Base-by-base conservation (phyloP, 2,888 invertebrate species). In the Agrotis segetum region DNA sequence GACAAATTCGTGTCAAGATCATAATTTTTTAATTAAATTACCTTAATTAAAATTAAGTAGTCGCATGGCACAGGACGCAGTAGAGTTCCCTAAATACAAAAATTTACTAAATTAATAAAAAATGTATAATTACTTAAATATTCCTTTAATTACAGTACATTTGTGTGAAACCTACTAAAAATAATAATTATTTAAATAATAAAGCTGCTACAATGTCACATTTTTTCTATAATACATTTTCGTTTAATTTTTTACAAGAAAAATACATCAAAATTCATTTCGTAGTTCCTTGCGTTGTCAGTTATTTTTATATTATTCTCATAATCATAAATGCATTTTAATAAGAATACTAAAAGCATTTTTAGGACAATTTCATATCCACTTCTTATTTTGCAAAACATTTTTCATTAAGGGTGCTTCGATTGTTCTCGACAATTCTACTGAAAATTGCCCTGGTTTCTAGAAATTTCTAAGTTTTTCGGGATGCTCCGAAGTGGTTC, bases 21-120 rank as follows among this genome's bases (percentile, higher is more conserved):
- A 60, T 80, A 47, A 21, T 52, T 76, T 64, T 21, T 34, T 19
- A 50, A 24, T 13, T 52, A n/a, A n/a, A 56, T 66, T 65, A 69
- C 55, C 19, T 53, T 34, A 58, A 46, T 50, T 77, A 79, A 67
- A 60, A 77, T 64, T 77, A 81, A 77, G 44, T 79, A 65, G 49
- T 81, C 61, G 19, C 50, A 79, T 79, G 79, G 79, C 79, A 79
- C 79, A 24, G 82, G 61, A 67, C 56, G 53, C 60, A 71, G 52
- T 49, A 29, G 49, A 68, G n/a, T 16, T 75, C 19, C 16, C 34
- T 76, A 56, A 56, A 40, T 19, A 56, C 29, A 79, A 53, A 64
- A 50, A 61, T 68, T 64, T 0, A 19, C 63, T 78, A 71, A 63
- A 77, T 50, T 60, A 64, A 53, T 34, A 55, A 55, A 65, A 34